These are phyloP conservation scores for Drosophila testacea DNA, from an alignment of 2,888 invertebrate genomes.

Conservation along the genomic window DNA sequence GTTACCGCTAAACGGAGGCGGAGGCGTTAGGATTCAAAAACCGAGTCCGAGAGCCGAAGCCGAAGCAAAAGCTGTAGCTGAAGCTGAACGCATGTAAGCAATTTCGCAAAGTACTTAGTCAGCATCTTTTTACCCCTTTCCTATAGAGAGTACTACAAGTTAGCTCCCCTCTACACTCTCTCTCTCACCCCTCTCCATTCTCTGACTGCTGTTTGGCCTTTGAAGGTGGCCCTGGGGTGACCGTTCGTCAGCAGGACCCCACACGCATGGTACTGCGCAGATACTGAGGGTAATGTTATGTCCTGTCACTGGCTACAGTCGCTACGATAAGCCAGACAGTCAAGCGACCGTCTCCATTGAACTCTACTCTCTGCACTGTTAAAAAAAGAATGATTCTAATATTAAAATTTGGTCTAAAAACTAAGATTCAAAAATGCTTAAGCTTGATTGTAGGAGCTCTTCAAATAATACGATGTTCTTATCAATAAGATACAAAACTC, in stretches of 20 bases:
- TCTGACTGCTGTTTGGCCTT: constrained; percentile 19
- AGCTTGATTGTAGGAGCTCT: too few species aligned
- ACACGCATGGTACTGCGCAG: constrained; percentile 71
- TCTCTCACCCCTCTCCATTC: background rate
- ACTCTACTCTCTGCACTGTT: background rate
- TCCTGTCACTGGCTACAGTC: constrained; percentile 80
- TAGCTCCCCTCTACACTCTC: background rate
- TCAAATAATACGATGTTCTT: too few species aligned
- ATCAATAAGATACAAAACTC: too few species aligned
- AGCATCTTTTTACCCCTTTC: constrained; percentile 74
- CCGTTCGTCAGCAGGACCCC: constrained; percentile 62
- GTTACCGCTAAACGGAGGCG: constrained; percentile 70
- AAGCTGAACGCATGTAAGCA: constrained; percentile 72
- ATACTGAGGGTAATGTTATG: constrained; percentile 80
- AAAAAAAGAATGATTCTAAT: too few species aligned
- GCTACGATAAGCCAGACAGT: constrained; percentile 69
- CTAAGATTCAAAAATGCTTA: too few species aligned
- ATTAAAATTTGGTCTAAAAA: too few species aligned
- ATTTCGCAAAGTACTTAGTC: constrained; percentile 82
- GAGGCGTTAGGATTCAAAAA: constrained; percentile 22
- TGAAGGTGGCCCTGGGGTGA: constrained; percentile 65
- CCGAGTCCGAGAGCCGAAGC: constrained; percentile 4
- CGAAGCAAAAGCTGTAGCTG: background rate
- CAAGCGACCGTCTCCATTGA: constrained; percentile 19
- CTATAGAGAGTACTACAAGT: background rate